A percentile compares a stretch with the other conserved stretches of the same genome.
phyloP scores from a whole-genome alignment of 1,140 invertebrate species.

The Conus betulinus region DNA sequence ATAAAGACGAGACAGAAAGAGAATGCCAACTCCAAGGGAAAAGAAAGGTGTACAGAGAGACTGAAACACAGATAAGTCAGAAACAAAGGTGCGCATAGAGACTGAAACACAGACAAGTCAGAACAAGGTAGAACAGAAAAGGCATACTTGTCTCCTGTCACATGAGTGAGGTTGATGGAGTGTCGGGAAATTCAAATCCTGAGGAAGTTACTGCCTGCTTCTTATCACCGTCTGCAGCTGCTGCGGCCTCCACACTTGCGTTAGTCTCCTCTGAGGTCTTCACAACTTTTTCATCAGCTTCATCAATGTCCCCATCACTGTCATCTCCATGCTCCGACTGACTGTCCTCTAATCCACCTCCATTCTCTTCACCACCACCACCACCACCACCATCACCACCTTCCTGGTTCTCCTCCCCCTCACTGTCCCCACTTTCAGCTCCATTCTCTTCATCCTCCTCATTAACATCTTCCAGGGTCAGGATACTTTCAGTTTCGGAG shows the following conservation, averaged over 20 bases:
- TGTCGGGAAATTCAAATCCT: constrained; percentile 78
- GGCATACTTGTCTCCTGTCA: constrained; percentile 75
- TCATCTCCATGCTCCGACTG: constrained; percentile 29
- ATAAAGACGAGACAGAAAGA: too few relatives aligned
- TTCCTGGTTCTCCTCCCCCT: constrained; percentile 11
- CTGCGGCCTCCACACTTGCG: not conserved
- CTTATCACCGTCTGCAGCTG: constrained; percentile 33
- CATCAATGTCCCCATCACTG: constrained; percentile 47
- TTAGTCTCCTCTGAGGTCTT: constrained; percentile 17
- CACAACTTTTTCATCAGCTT: constrained; percentile 20
- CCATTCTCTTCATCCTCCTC: constrained; percentile 71
- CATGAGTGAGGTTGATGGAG: constrained; percentile 76
- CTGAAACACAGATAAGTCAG: too few relatives aligned
- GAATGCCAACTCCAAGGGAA: too few relatives aligned
- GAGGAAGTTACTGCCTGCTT: not conserved
- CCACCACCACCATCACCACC: constrained; percentile 10
- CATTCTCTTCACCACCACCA: constrained; percentile 22
- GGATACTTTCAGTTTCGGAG: constrained; percentile 43
- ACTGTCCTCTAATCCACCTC: constrained; percentile 20
- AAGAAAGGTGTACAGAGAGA: too few relatives aligned
- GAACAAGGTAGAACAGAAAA: constrained; percentile 11
- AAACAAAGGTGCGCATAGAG: too few relatives aligned
- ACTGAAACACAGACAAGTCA: too few relatives aligned
- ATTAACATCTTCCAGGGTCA: constrained; percentile 30
- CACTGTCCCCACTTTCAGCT: constrained; percentile 45